Base-by-base conservation (phyloP, 2,888 invertebrate genomes). In the Ceraclea dissimilis region DNA sequence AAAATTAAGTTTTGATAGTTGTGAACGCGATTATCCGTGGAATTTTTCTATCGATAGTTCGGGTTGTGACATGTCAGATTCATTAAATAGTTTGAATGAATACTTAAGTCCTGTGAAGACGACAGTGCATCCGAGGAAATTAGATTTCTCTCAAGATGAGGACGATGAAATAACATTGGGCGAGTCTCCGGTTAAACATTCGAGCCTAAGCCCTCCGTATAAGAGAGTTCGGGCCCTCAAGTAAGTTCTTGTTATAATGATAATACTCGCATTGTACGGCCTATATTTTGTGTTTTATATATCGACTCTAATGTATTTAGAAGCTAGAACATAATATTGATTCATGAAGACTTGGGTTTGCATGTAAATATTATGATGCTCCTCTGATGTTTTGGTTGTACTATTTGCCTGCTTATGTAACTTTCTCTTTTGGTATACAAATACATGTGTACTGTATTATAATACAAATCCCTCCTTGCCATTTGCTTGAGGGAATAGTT, bases 11-110 rank as follows among this genome's bases (percentile, higher is more conserved):
- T 70, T 69, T 61, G 68, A 69, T 62, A 67, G 67, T 33, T 67
- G 67, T 63, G 69, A 70, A 61, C 66, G 69, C 58, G 69, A 68
- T 62, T 31, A 22, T 48, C 26, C 53, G 52, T 60, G 60, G 60
- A 79, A 80, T 69, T 69, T 80, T 63, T 80, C 79, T 60, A 75
- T 75, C 17, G 81, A 80, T 72, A 78, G 75, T 63, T 81, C 83
- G 57, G 78, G 76, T 62, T 79, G 81, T 71, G 83, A 84, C 70
- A 78, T 83, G 72, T 81, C 83, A 67, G 81, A 81, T 67, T 72
- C 75, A 21, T 81, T 80, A 65, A 83, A 83, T 66, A 78, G 80
- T 66, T 80, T 82, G 63, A 78, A 76, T 56, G 83, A 77, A 51
- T 71, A 79, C 70, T 71, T 79, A 62, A 81, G 81, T 64, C 81